A percentile compares a stretch with the other conserved stretches of the same genome.
These are phyloP conservation scores for Oscheius onirici DNA, from an alignment of 2,888 invertebrate species.

Conservation along the genomic window DNA sequence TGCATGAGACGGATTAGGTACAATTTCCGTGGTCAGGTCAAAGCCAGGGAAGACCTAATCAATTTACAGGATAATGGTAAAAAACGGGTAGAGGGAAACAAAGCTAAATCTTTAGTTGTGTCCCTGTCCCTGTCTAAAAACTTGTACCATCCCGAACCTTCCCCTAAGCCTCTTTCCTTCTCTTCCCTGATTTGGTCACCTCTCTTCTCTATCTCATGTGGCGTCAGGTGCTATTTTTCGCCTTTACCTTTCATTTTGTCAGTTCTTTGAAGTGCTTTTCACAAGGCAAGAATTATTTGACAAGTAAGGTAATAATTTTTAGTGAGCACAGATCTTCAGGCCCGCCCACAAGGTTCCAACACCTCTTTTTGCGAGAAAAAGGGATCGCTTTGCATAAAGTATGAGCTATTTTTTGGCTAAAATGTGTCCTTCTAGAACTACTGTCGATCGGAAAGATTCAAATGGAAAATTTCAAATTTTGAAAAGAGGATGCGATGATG, in stretches of 20 bases:
- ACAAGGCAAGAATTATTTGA: too few relatives aligned
- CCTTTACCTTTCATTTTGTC: too few relatives aligned
- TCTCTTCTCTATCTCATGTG: too few relatives aligned
- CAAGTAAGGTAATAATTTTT: neutral
- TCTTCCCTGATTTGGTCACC: too few relatives aligned
- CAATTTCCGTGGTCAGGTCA: neutral
- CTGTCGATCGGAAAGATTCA: neutral
- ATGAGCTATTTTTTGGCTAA: too few relatives aligned
- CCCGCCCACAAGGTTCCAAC: neutral
- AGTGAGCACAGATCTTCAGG: constrained; percentile 4
- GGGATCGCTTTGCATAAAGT: neutral
- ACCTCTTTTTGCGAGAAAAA: neutral
- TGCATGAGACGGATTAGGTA: neutral
- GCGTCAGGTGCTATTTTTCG: too few relatives aligned
- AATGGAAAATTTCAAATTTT: neutral
- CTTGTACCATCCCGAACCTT: too few relatives aligned
- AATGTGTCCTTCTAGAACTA: neutral
- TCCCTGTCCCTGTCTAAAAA: too few relatives aligned
- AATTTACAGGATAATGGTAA: neutral
- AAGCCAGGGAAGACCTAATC: neutral
- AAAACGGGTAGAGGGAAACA: neutral
- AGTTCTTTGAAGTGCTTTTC: too few relatives aligned
- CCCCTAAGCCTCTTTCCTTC: too few relatives aligned
- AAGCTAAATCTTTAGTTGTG: too few relatives aligned
- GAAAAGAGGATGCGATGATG: constrained; percentile 4